These are phyloP conservation scores for Hippocampus barbouri DNA, from an alignment of 2,113 vertebrate genomes.

Conservation along the genomic window DNA sequence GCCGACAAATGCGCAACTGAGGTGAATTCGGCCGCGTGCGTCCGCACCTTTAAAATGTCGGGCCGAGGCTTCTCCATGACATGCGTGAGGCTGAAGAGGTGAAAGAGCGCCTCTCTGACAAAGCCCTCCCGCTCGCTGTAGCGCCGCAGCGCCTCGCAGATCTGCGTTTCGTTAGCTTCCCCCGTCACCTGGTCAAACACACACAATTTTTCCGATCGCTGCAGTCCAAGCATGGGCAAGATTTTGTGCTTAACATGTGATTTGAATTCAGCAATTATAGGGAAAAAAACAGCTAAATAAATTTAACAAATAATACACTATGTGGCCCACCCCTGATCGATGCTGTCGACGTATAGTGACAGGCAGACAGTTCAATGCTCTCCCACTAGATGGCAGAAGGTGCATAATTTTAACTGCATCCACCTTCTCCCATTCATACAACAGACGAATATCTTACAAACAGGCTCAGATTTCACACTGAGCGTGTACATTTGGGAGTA, in stretches of 20 bases:
- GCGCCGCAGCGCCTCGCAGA: slow-evolving; percentile 90
- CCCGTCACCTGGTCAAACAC: slow-evolving; percentile 84
- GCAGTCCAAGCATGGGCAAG: not conserved
- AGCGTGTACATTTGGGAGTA: not conserved
- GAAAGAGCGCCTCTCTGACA: slow-evolving; percentile 94
- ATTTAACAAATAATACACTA: no score
- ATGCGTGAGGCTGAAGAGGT: slow-evolving; percentile 94
- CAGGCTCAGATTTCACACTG: no score
- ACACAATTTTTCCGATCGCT: slow-evolving; percentile 5
- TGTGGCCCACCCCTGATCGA: no score
- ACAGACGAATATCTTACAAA: no score
- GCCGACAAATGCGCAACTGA: not conserved
- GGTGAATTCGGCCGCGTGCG: not conserved
- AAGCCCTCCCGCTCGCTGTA: slow-evolving; percentile 96
- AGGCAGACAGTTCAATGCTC: no score
- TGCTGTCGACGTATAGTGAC: no score
- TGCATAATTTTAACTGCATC: no score
- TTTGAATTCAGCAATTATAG: no score
- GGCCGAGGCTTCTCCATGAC: slow-evolving; percentile 95
- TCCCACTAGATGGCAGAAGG: no score
- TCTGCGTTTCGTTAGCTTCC: slow-evolving; percentile 96
- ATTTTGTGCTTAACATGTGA: no score
- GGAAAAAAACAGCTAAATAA: no score
- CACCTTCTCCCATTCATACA: no score
- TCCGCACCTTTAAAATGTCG: slow-evolving; percentile 90